These are phyloP conservation scores for Venustoraphidia nigricollis DNA, from an alignment of 2,888 invertebrate species.

Conservation along the genomic window DNA sequence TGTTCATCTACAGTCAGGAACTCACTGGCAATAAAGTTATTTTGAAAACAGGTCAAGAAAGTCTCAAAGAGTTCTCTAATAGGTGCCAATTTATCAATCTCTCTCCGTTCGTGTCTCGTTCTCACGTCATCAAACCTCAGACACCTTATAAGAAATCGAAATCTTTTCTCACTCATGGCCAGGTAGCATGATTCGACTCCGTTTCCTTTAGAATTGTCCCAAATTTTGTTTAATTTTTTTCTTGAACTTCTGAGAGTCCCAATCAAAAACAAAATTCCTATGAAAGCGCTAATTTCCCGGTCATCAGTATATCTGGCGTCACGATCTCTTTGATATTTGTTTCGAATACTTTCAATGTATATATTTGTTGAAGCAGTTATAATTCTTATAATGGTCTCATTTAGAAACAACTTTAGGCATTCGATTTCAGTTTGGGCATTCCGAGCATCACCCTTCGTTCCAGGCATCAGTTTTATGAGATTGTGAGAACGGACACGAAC, in stretches of 20 bases:
- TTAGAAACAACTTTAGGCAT: background rate
- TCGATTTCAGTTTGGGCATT: background rate
- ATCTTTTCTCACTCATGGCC: slow-evolving; percentile 11
- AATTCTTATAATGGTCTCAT: background rate
- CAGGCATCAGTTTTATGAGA: too few species aligned
- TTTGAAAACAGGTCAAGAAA: slow-evolving; percentile 15
- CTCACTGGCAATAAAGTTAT: slow-evolving; percentile 10
- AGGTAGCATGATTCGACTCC: slow-evolving; percentile 12
- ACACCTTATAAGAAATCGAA: slow-evolving; percentile 9
- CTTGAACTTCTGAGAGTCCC: background rate
- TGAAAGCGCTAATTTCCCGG: slow-evolving; percentile 3
- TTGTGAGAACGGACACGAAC: too few species aligned
- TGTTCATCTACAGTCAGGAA: slow-evolving; percentile 14
- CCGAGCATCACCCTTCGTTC: too few species aligned
- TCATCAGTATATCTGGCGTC: slow-evolving; percentile 4
- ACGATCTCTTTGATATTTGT: slow-evolving; percentile 1
- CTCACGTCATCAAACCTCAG: slow-evolving; percentile 11
- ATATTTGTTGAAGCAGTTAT: background rate
- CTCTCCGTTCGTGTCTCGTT: slow-evolving; percentile 3
- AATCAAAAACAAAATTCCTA: slow-evolving; percentile 4
- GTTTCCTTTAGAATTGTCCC: slow-evolving; percentile 2
- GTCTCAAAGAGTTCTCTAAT: slow-evolving; percentile 13
- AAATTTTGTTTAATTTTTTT: background rate
- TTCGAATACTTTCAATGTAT: background rate
- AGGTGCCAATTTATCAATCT: slow-evolving; percentile 10